Evolutionary conservation across 2,113 vertebrate genomes (phyloP).

Genomic region (Haliaeetus leucogaster): DNA sequence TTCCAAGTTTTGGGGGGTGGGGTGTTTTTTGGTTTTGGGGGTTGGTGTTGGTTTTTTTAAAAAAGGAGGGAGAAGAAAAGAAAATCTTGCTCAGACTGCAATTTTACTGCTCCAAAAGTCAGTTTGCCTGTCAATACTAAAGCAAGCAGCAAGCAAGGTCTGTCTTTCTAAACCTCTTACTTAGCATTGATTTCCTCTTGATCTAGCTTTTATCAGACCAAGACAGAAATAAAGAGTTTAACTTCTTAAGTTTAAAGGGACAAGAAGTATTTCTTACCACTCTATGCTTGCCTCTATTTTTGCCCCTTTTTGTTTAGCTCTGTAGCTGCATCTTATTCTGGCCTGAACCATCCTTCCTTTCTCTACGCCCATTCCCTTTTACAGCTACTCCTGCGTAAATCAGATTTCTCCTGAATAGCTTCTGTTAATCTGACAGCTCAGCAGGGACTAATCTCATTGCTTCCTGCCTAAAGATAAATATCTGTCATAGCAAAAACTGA

Average conservation of each 20-base stretch:
- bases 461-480: conserved; percentile 35
- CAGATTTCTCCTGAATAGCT: conserved; percentile 29
- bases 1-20: too few relatives aligned
- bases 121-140: neutral
- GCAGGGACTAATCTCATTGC: neutral
- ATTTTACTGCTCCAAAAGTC: neutral
- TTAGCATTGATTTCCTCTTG: neutral
- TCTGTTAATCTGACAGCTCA: conserved; percentile 42
- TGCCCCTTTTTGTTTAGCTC: neutral
- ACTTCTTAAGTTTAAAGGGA: neutral
- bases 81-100: neutral
- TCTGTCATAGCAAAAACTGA: neutral
- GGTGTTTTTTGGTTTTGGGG: neutral
- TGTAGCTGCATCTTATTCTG: neutral
- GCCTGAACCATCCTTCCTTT: neutral
- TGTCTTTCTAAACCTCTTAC: neutral
- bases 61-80: neutral
- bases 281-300: neutral
- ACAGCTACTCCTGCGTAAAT: neutral
- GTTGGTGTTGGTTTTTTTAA: too few relatives aligned
- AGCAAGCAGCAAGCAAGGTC: neutral
- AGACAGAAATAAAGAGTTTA: neutral
- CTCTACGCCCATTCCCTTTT: neutral
- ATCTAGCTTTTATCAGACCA: neutral
- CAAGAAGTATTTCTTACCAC: neutral